Evolutionary conservation across 2,888 invertebrate genomes (phyloP).

Genomic region (Tetranychus truncatus): DNA sequence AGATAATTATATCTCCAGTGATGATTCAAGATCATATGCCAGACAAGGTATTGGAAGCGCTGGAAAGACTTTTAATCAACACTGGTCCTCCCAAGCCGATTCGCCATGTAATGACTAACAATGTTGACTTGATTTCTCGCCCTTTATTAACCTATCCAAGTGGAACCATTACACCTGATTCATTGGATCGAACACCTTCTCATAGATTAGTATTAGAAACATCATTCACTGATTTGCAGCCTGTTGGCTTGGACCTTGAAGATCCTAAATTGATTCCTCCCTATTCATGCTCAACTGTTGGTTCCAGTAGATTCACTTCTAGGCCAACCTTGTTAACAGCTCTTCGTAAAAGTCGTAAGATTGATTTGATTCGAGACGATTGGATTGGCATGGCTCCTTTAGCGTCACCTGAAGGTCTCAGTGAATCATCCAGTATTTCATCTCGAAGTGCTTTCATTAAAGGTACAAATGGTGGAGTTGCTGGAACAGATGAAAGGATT

Average conservation of each 20-base stretch:
- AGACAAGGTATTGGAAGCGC: conserved; percentile 58
- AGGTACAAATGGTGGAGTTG: background rate
- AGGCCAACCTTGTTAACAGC: conserved; percentile 29
- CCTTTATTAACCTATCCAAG: background rate
- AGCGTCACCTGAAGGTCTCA: conserved; percentile 62
- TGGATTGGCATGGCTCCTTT: conserved; percentile 54
- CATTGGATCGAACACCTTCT: conserved; percentile 33
- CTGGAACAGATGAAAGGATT: background rate
- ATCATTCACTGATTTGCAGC: conserved; percentile 47
- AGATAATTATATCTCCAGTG: conserved; percentile 67
- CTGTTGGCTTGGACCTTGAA: conserved; percentile 23
- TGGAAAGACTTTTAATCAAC: conserved; percentile 46
- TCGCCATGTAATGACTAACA: background rate
- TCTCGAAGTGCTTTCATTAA: conserved; percentile 37
- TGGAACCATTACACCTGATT: conserved; percentile 22
- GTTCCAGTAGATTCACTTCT: conserved; percentile 18
- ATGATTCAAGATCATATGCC: conserved; percentile 84
- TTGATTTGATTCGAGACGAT: conserved; percentile 22
- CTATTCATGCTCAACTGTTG: background rate
- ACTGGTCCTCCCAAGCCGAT: conserved; percentile 50
- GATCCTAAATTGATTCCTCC: background rate
- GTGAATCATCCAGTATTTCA: conserved; percentile 57
- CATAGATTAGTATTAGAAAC: conserved; percentile 50
- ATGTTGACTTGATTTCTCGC: background rate
- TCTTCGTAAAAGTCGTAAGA: conserved; percentile 28